Evolutionary conservation across 2,888 invertebrate species (phyloP).

Genomic region (Euplagia quadripunctaria): DNA sequence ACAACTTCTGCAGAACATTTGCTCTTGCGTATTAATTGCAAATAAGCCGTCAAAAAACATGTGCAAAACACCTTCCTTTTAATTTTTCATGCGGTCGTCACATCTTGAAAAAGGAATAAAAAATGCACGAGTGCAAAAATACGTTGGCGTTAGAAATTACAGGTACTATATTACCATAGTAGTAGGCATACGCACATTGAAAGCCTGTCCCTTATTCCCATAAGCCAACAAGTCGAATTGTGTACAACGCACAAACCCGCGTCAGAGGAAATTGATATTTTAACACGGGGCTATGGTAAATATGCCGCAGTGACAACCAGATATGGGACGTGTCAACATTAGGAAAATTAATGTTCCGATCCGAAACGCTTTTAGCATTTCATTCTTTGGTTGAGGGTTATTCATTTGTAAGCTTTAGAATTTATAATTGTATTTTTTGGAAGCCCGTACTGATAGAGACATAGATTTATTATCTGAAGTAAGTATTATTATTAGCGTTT

Average conservation of each 20-base stretch:
- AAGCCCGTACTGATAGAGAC: background rate
- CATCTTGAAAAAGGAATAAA: too few relatives aligned
- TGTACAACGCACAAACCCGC: background rate
- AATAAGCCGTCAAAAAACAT: too few relatives aligned
- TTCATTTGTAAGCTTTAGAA: background rate
- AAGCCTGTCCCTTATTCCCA: background rate
- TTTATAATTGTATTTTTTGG: background rate
- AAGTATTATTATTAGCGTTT: background rate
- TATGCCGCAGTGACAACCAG: slow-evolving; percentile 25
- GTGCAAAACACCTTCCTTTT: too few relatives aligned
- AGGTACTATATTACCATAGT: background rate
- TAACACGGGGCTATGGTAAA: slow-evolving; percentile 19
- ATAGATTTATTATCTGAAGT: background rate
- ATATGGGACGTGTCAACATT: slow-evolving; percentile 22
- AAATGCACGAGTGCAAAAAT: too few relatives aligned
- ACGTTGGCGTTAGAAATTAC: background rate
- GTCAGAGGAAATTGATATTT: slow-evolving; percentile 42
- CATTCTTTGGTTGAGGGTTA: slow-evolving; percentile 1
- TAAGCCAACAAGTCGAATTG: slow-evolving; percentile 1
- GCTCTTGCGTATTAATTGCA: too few relatives aligned
- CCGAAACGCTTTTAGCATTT: slow-evolving; percentile 12
- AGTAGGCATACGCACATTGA: background rate
- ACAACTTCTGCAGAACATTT: too few relatives aligned
- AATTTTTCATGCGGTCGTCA: too few relatives aligned
- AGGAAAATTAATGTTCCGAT: slow-evolving; percentile 25